phyloP scores from a whole-genome alignment of 2,113 vertebrate genomes.

The Cyanoderma ruficeps region DNA sequence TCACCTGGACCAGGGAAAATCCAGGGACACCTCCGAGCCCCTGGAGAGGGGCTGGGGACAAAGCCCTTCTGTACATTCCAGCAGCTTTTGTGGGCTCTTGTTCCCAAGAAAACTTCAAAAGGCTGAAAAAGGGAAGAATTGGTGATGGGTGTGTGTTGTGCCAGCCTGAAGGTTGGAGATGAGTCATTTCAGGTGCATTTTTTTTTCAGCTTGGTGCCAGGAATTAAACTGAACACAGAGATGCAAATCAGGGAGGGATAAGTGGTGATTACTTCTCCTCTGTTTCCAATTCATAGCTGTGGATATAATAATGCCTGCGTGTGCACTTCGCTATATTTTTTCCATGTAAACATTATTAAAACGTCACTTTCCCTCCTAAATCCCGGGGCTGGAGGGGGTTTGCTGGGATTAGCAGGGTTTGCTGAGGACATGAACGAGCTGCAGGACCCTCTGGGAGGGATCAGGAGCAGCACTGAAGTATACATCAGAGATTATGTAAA shows the following conservation, averaged over 20 bases:
- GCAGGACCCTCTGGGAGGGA: background rate
- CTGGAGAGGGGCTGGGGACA: background rate
- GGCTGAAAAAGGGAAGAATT: accelerated
- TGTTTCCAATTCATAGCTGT: background rate
- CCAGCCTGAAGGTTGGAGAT: accelerated
- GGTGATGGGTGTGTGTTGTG: background rate
- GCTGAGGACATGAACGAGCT: background rate
- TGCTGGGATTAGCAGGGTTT: background rate
- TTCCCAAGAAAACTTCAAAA: background rate
- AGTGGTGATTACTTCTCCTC: background rate
- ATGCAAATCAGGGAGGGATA: background rate
- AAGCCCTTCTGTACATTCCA: no score
- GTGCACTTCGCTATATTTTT: background rate
- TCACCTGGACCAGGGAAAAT: background rate
- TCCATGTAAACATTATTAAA: background rate
- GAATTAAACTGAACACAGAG: background rate
- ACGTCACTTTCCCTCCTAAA: background rate
- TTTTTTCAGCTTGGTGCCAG: background rate
- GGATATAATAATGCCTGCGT: accelerated
- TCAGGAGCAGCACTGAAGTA: background rate
- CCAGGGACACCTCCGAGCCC: background rate
- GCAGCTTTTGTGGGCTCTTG: no score
- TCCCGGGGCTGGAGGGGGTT: background rate
- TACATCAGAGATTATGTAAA: slow-evolving; percentile 21
- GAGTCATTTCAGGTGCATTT: background rate